Base-by-base conservation (phyloP, 2,888 invertebrate species). In the Thymelicus sylvestris region DNA sequence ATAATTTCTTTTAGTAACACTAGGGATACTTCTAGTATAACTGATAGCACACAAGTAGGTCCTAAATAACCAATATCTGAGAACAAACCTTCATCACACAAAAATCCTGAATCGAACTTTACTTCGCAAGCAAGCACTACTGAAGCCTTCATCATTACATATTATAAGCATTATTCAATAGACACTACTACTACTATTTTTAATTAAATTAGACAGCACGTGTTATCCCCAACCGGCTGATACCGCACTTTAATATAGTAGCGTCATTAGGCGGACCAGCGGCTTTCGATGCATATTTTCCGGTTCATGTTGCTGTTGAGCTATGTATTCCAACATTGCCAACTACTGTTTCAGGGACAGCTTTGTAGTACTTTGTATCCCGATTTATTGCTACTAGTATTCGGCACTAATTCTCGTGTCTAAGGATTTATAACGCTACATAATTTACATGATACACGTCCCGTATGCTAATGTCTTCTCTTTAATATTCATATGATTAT, bases 371-470 rank as follows among this genome's bases (percentile, higher is more conserved):
- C 31, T 47, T 60, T 60, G 47, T 47, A 15, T 15, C n/a, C 59
- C 47, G 44, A 66, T 66, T 66, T 66, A 66, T 66, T 59, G 48
- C 66, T 48, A 15, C 48, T 24, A 57, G 41, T 31, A 44, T 6
- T 13, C 41, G 24, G 55, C 65, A 65, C 55, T 55, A 66, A 55
- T 57, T 66, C 41, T 24, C 13, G 41, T 44, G 55, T 52, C 13
- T 47, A 47, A 24, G 62, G 48, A 63, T 63, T 41, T 55, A 65
- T 15, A 24, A 39, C 39, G 10, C 15, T 65, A 38, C 39, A 52
- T 7, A 7, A 41, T 55, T 65, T 55, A 65, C 12, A n/a, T 24
- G 24, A 55, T 55, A 24, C 12, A 12, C 24, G 24, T 55, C 24
- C 55, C 55, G 24, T 10, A 52, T 19, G 15, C n/a, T 52, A 52